Conservation (phyloP, 64 coral and sea anemone genomes). For the Astreopora myriophthalma region DNA sequence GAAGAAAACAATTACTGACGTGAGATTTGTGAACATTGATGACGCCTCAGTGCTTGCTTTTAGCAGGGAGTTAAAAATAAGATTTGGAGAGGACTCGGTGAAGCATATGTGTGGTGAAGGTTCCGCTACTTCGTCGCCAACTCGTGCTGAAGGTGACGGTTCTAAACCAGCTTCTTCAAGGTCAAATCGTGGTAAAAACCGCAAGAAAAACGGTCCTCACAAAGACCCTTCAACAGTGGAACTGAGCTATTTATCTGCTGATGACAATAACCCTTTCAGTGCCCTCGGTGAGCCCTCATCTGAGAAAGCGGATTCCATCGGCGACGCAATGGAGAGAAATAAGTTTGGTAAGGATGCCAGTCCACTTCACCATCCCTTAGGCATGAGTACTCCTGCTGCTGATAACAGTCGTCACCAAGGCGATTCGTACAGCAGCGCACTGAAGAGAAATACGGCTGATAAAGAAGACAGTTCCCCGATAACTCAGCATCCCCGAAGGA, state of each 20-base stretch:
- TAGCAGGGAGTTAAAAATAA: conserved; percentile 45
- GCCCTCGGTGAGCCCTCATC: too few species aligned
- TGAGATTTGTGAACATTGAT: conserved; percentile 79
- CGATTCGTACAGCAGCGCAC: not conserved
- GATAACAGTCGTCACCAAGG: too few species aligned
- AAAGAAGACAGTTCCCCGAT: not conserved
- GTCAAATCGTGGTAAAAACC: not conserved
- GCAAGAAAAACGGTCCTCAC: not conserved
- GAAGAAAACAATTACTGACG: conserved; percentile 31
- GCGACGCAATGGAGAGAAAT: too few species aligned
- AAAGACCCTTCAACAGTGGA: accelerated
- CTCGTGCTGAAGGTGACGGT: not conserved
- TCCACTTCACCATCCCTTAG: too few species aligned
- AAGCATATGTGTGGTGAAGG: too few species aligned
- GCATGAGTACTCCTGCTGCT: too few species aligned
- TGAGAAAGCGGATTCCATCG: too few species aligned
- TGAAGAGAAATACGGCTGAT: not conserved
- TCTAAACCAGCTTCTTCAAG: accelerated
- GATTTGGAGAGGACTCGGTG: not conserved
- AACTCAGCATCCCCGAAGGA: not conserved
- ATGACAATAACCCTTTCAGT: not conserved
- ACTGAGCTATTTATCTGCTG: not conserved
- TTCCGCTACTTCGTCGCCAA: accelerated
- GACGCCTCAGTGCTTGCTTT: conserved; percentile 38
- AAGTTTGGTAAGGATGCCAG: too few species aligned